Evolutionary conservation across 2,888 invertebrate genomes (phyloP).

Genomic region (Diarsia brunnea): DNA sequence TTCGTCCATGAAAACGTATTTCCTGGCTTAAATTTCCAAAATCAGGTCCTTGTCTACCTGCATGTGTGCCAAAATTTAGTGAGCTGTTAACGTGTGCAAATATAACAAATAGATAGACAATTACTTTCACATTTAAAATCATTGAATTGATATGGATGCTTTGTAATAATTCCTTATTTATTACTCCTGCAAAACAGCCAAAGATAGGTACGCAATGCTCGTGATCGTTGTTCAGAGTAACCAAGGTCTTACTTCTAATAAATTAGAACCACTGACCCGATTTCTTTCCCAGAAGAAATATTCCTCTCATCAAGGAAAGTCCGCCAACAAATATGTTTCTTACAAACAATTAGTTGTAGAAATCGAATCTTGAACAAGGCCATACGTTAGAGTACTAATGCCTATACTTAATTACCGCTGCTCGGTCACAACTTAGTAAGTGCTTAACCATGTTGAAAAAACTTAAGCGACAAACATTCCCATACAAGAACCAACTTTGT

Average conservation of each 20-base stretch:
- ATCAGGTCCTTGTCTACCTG: background rate
- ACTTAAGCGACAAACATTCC: constrained; percentile 49
- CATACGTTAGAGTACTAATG: constrained; percentile 70
- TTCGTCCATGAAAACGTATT: background rate
- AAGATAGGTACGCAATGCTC: background rate
- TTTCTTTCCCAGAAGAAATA: constrained; percentile 23
- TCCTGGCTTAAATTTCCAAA: background rate
- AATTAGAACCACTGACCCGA: background rate
- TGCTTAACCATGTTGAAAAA: constrained; percentile 53
- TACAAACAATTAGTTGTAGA: constrained; percentile 51
- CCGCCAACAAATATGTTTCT: constrained; percentile 29
- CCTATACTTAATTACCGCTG: constrained; percentile 80
- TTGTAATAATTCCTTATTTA: background rate
- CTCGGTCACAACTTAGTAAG: constrained; percentile 73
- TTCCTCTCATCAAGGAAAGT: constrained; percentile 25
- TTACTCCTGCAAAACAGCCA: background rate
- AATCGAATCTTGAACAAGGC: constrained; percentile 81
- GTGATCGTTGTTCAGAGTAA: background rate
- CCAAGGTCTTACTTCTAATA: background rate
- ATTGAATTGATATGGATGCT: background rate
- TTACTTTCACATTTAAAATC: no score
- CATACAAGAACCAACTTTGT: constrained; percentile 61
- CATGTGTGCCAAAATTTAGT: background rate
- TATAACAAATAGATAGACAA: no score
- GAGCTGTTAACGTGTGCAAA: no score